phyloP scores from a whole-genome alignment of 2,888 invertebrate genomes.

The Perithous albicinctus region DNA sequence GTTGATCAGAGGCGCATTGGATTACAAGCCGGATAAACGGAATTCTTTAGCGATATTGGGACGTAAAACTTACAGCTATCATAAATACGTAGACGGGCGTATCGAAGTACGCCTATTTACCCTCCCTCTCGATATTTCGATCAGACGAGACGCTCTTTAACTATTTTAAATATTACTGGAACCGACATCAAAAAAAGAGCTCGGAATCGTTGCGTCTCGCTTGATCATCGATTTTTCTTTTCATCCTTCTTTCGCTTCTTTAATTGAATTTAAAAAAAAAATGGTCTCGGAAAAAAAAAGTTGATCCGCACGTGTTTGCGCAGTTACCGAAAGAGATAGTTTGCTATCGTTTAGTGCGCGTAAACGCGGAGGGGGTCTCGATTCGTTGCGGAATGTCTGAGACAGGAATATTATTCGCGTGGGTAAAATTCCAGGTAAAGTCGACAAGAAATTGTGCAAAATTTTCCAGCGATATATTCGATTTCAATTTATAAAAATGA shows the following conservation, averaged over 20 bases:
- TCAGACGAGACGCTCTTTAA: conserved; percentile 66
- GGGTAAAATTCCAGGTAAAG: no score
- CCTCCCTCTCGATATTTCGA: conserved; percentile 61
- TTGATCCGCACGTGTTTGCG: conserved; percentile 31
- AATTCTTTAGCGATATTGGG: conserved; percentile 45
- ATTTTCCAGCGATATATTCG: no score
- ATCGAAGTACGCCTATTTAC: conserved; percentile 66
- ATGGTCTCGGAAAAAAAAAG: conserved; percentile 1
- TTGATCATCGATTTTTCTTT: conserved; percentile 65
- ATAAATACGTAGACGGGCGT: conserved; percentile 69
- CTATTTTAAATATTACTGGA: conserved; percentile 35
- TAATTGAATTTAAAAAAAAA: conserved; percentile 55
- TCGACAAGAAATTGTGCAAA: no score
- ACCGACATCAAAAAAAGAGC: conserved; percentile 49
- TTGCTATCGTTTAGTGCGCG: background rate
- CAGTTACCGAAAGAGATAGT: conserved; percentile 25
- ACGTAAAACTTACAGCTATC: conserved; percentile 65
- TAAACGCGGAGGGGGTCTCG: conserved; percentile 44
- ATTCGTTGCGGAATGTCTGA: conserved; percentile 67
- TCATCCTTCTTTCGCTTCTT: conserved; percentile 35
- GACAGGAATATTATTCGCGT: conserved; percentile 52
- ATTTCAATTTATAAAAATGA: no score
- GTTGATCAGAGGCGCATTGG: conserved; percentile 47
- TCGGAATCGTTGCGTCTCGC: conserved; percentile 50
- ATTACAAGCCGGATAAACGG: conserved; percentile 49